Conservation (phyloP, 2,888 invertebrate species). For the Caenorhabditis afra region DNA sequence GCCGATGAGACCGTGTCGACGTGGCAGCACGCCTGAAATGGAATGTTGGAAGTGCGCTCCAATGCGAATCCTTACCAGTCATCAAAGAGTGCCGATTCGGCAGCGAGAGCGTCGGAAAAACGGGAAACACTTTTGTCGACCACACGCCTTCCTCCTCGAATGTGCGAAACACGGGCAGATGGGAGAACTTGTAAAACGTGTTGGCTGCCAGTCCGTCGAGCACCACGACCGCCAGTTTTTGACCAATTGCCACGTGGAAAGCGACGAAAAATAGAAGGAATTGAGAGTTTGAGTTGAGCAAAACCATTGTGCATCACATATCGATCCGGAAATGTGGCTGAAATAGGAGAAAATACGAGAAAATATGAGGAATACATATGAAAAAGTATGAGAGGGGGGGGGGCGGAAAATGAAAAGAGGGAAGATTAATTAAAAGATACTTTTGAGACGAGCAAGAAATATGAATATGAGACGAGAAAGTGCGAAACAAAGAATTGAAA, state of each 20-base stretch:
- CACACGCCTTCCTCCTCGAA: slow-evolving; percentile 70
- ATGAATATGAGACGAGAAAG: neutral
- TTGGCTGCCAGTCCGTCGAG: slow-evolving; percentile 68
- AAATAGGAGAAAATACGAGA: too few relatives aligned
- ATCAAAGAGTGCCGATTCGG: slow-evolving; percentile 68
- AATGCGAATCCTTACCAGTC: slow-evolving; percentile 52
- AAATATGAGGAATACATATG: neutral
- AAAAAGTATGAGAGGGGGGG: neutral
- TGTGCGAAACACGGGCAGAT: slow-evolving; percentile 62
- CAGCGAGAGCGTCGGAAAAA: slow-evolving; percentile 68
- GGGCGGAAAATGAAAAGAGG: neutral
- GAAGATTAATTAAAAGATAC: slow-evolving; percentile 55
- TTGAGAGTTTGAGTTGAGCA: neutral
- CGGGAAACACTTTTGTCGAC: slow-evolving; percentile 66
- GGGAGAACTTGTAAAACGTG: slow-evolving; percentile 66
- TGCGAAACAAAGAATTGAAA: too few relatives aligned
- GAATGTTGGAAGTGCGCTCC: neutral
- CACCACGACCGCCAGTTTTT: slow-evolving; percentile 56
- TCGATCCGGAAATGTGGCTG: neutral
- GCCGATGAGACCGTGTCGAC: slow-evolving; percentile 67
- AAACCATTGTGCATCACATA: slow-evolving; percentile 16
- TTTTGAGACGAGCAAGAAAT: slow-evolving; percentile 15
- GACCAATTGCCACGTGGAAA: neutral
- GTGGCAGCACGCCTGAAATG: slow-evolving; percentile 58
- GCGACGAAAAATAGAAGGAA: neutral